Conservation (phyloP, 2,113 vertebrate genomes). For the Rhagologus leucostigma region DNA sequence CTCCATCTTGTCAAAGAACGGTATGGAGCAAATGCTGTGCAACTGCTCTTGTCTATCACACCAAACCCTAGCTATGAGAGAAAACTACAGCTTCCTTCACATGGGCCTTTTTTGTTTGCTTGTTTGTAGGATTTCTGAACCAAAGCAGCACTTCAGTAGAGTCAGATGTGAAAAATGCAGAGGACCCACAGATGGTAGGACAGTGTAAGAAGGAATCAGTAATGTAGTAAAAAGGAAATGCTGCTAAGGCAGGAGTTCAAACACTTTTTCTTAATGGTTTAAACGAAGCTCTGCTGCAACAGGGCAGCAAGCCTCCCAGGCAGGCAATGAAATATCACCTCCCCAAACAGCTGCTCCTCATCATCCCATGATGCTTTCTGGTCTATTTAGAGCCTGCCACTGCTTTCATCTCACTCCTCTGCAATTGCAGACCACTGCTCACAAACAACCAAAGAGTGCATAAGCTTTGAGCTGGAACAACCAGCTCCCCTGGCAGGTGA, state of each 20-base stretch:
- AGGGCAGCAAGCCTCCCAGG: not conserved
- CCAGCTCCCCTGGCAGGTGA: not conserved
- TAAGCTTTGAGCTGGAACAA: not conserved
- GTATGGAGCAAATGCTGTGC: fast-evolving
- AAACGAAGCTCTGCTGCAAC: not conserved
- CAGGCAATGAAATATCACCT: not conserved
- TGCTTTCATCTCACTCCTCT: not conserved
- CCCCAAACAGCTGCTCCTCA: not conserved
- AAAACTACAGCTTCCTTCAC: not conserved
- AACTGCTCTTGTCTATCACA: not conserved
- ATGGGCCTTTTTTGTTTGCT: not conserved
- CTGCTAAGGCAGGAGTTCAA: not conserved
- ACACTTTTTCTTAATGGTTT: not conserved
- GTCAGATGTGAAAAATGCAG: not conserved
- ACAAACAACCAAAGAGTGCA: not conserved
- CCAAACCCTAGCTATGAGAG: fast-evolving
- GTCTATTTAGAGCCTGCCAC: not conserved
- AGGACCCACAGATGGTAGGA: not conserved
- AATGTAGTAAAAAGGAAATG: not conserved
- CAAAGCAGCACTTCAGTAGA: not conserved
- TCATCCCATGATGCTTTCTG: not conserved
- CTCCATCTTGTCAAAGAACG: not conserved
- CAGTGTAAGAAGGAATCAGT: not conserved
- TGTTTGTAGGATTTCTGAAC: not conserved
- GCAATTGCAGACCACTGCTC: not conserved